Base-by-base conservation (phyloP, 2,888 invertebrate species). In the Agrochola lychnidis region DNA sequence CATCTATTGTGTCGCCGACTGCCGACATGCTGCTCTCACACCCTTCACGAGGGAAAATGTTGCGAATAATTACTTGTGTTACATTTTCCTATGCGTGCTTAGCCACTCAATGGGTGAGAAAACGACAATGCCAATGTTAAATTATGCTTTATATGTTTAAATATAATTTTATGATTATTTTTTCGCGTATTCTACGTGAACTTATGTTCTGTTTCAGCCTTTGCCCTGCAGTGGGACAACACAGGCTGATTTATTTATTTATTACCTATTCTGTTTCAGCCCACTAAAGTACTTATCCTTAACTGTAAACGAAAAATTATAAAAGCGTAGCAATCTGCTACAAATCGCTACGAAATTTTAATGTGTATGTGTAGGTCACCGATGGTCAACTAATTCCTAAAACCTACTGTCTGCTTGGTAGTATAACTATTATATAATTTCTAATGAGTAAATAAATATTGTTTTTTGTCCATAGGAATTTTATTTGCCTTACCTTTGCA, bases 1-100 rank as follows among this genome's bases (percentile, higher is more conserved):
- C 91, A 92, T 93, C 91, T 90, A 93, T 94, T 94, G 94, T 94
- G 90, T 90, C 90, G 88, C 87, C 89, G 90, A 90, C 91, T 90
- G 88, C 87, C 89, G 91, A 91, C 91, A 90, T 90, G 92, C 91
- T 89, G 90, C 89, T 88, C 87, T 87, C 89, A 91, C 91, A 89
- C 90, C 91, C 91, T 90, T 91, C 86, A 89, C 83, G 79, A 86
- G 87, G 87, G 88, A 91, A 91, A 92, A 90, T 85, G 79, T 83
- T 81, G 56, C 84, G 85, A 91, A 88, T 91, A 90, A 90, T 92
- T 93, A 91, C 92, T 91, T 91, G 90, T 91, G 79, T 77, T 67
- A 72, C 88, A 87, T 89, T 90, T 90, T 91, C 82, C 88, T 85
- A 86, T 77, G 85, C 85, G 51, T 83, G 77, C 74, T 86, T 81